Evolutionary conservation across 2,888 invertebrate genomes (phyloP), one percentile per base, ranked within the genome.

Genomic region (Spicauda simplicius): DNA sequence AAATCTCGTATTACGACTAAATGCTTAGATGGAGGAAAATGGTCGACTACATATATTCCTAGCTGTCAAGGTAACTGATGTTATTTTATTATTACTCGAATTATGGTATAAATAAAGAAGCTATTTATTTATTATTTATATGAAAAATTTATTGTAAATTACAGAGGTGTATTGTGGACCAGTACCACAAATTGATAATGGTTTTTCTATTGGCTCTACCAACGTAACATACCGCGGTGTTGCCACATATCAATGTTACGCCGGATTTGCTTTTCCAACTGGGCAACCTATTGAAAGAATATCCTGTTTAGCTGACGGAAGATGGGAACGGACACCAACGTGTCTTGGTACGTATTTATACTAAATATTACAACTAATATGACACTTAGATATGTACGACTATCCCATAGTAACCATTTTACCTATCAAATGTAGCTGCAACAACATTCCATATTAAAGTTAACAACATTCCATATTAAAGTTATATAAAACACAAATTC

Each of bases 131-230:
- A 25, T 5, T 25, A 25, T 25, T 25, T 25, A 5, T 25, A n/a
- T n/a, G n/a, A n/a, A n/a, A n/a, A n/a, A n/a, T n/a, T n/a, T n/a
- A n/a, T 66, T 69, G 73, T 71, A 70, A 70, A 74, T 86, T 83
- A 48, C 93, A 96, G 96, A 96, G 94, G 98, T 98, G 20, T 99
- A 99, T 85, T 99, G 99, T 86, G 98, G 98, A 65, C 98, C 99
- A 25, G 99, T 99, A 58, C 99, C 99, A 65, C 99, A 99, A 94
- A 99, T 99, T 72, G 98, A 98, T 82, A 99, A 99, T 85, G 99
- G 99, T 58, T 99, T 98, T 88, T 98, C 98, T 2, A 98, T 98
- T 83, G 98, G 97, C 58, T 98, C 99, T 0, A 97, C 98, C 4
- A 99, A 99, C 86, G 99, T 99, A 8, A 99, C 98, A 0, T 99